These are phyloP conservation scores for Pogoniulus pusillus DNA, from an alignment of 2,797 vertebrate species.

Conservation along the genomic window DNA sequence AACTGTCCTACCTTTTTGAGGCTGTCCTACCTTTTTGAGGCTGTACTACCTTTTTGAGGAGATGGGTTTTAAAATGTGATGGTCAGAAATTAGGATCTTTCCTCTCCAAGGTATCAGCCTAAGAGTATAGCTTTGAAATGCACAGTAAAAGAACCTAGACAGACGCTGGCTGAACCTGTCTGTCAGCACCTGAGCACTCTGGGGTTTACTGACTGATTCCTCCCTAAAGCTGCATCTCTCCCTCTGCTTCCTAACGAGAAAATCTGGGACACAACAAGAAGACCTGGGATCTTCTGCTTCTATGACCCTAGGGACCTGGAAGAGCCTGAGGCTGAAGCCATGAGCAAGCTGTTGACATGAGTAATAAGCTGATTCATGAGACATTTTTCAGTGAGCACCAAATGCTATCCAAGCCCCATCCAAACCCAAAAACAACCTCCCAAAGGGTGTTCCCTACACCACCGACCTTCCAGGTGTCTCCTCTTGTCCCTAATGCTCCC, in stretches of 20 bases:
- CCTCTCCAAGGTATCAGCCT: neutral
- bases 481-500: neutral
- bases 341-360: neutral
- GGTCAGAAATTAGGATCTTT: neutral
- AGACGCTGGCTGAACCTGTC: neutral
- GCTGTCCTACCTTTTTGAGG: neutral
- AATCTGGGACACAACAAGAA: neutral
- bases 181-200: neutral
- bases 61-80: neutral
- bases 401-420: neutral
- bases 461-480: neutral
- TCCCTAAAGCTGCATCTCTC: neutral
- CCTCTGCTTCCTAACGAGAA: neutral
- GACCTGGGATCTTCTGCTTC: neutral
- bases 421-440: neutral
- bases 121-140: neutral
- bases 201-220: neutral
- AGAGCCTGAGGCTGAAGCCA: neutral
- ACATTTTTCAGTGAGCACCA: neutral
- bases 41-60: neutral
- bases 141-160: neutral
- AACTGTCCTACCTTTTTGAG: neutral
- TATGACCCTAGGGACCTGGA: neutral
- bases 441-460: neutral
- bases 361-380: slow-evolving; percentile 1